phyloP scores from a whole-genome alignment of 2,888 invertebrate species.

The Sceliomorpha sp. region DNA sequence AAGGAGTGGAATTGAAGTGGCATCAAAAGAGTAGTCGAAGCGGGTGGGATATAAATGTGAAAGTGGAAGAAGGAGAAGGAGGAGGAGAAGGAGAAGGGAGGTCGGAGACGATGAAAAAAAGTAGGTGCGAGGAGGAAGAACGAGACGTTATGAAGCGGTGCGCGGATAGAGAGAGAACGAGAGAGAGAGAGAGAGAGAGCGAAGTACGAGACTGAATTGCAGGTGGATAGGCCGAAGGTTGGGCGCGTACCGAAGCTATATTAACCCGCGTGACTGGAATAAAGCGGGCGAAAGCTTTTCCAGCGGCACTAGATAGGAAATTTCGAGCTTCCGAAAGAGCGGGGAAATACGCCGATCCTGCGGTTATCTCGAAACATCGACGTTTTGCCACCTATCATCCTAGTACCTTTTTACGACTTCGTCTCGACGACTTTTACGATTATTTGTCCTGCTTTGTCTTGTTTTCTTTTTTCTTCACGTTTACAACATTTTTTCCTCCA shows the following conservation, averaged over 20 bases:
- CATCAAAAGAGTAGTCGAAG: constrained; percentile 44
- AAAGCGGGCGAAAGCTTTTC: constrained; percentile 50
- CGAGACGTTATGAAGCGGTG: not conserved
- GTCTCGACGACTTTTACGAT: constrained; percentile 10
- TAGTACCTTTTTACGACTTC: constrained; percentile 38
- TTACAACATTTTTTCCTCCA: too few relatives aligned
- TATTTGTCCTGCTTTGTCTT: too few relatives aligned
- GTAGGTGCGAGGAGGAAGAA: not conserved
- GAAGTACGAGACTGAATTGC: constrained; percentile 58
- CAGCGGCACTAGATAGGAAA: constrained; percentile 35
- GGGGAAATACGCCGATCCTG: constrained; percentile 58
- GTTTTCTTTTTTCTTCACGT: too few relatives aligned
- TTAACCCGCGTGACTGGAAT: constrained; percentile 71
- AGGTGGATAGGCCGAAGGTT: constrained; percentile 54
- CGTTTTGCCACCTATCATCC: constrained; percentile 38
- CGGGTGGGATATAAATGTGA: constrained; percentile 30
- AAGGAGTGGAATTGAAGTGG: constrained; percentile 44
- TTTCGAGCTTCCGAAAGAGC: constrained; percentile 58
- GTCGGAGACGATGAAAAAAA: constrained; percentile 7
- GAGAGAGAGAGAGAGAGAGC: constrained; percentile 10
- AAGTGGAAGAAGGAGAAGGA: constrained; percentile 19
- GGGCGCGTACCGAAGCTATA: constrained; percentile 67
- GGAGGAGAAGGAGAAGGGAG: constrained; percentile 23
- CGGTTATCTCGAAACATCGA: constrained; percentile 55
- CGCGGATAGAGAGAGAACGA: constrained; percentile 17